A percentile compares a stretch with the other conserved stretches of the same genome.
phyloP scores from a whole-genome alignment of 2,113 vertebrate species.

The Cyprinodon brontotheroides region DNA sequence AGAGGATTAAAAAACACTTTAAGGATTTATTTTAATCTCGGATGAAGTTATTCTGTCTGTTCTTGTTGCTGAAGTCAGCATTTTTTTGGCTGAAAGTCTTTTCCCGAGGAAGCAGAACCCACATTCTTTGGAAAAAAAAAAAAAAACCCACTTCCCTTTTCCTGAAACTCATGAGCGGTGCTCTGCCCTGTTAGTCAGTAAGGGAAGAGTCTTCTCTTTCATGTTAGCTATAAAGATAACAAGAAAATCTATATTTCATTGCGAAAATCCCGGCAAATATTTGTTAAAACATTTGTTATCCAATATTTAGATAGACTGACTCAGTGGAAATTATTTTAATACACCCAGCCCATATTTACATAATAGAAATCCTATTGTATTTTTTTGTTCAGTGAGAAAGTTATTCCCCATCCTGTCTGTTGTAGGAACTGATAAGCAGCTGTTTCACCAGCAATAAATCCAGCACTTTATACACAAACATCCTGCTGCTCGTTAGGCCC shows the following conservation, averaged over 20 bases:
- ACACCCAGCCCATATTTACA: background rate
- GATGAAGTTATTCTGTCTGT: background rate
- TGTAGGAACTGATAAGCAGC: constrained; percentile 1
- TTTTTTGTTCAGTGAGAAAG: background rate
- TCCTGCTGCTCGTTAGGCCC: constrained; percentile 9
- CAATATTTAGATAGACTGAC: background rate
- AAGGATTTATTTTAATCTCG: background rate
- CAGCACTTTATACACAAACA: background rate
- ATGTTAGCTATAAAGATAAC: background rate
- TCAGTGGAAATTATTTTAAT: background rate
- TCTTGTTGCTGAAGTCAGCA: constrained; percentile 22
- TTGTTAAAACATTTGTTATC: background rate
- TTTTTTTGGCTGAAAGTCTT: background rate
- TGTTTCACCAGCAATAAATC: constrained; percentile 15
- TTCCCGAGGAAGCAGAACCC: constrained; percentile 53
- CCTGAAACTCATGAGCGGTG: constrained; percentile 31
- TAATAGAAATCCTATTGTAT: background rate
- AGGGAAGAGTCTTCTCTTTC: background rate
- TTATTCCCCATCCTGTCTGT: background rate
- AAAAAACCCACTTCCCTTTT: constrained; percentile 52
- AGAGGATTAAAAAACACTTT: background rate
- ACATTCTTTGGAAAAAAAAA: constrained; percentile 45
- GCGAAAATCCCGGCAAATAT: background rate
- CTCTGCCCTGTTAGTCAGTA: constrained; percentile 30
- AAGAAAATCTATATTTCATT: background rate